Conservation (phyloP, 2,113 vertebrate species). For the Gallinago undulata region DNA sequence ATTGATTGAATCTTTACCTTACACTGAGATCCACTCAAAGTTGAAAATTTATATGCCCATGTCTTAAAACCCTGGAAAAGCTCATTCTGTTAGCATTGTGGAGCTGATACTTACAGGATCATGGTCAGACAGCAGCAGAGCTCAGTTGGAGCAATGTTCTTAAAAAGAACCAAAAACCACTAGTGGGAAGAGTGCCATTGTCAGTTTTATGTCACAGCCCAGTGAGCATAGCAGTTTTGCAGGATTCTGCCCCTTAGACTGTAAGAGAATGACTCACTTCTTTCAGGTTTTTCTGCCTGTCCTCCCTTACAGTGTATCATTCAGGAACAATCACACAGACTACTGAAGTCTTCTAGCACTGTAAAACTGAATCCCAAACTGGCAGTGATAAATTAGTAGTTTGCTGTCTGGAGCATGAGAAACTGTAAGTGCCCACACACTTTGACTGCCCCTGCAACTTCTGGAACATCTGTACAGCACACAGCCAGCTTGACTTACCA, state of each 20-base stretch:
- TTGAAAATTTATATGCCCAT: background rate
- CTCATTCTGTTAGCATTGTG: background rate
- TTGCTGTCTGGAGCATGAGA: background rate
- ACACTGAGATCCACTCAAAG: background rate
- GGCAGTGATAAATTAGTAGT: background rate
- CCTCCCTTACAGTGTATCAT: accelerated
- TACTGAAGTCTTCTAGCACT: background rate
- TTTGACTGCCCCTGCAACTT: background rate
- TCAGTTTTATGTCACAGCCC: background rate
- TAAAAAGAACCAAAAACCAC: background rate
- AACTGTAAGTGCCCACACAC: background rate
- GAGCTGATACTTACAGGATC: background rate
- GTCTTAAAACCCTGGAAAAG: background rate
- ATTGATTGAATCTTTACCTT: background rate
- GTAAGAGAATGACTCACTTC: background rate
- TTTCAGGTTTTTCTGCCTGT: background rate
- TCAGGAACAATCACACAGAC: background rate
- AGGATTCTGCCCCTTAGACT: background rate
- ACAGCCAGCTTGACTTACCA: background rate
- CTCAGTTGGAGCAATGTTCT: background rate
- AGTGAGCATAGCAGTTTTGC: background rate
- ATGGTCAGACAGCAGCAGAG: background rate
- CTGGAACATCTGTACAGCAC: background rate
- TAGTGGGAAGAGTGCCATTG: background rate
- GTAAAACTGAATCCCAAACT: background rate